Base-by-base conservation (phyloP, 2,888 invertebrate genomes). In the Yponomeuta evonymella region DNA sequence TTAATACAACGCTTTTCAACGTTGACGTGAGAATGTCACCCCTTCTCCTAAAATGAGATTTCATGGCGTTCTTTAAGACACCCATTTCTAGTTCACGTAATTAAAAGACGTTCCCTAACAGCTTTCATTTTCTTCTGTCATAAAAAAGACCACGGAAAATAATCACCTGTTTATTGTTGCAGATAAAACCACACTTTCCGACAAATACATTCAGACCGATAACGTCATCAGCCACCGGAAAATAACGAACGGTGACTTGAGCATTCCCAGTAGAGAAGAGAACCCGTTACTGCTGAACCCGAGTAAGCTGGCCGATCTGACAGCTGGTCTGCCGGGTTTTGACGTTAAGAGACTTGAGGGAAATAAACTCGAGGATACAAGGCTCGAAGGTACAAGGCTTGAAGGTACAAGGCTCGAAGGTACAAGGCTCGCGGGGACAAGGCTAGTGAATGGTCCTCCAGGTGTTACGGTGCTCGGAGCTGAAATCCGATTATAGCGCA, bases 181-280 rank as follows among this genome's bases (percentile, higher is more conserved):
- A 69, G 69, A 69, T 69, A 69, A 69, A 69, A 69, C 58, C n/a
- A 69, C 69, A 29, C 69, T 58, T 10, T 69, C 69, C 1, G 69
- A 69, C 69, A 69, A 69, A n/a, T 69, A 58, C 51, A 69, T 51
- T 15, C 69, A 69, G 36, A 69, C 69, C 29, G 69, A 69, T n/a
- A 58, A 69, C 51, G 30, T 51, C 10, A 36, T 9, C 12, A 11
- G 9, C 29, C 58, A 29, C 58, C 62, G 58, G 12, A 69, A 69
- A 30, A 8, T 30, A 2, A 69, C 58, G 12, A 69, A 69, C 58
- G 58, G 51, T 11, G 12, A 51, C 51, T 23, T 58, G 51, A 23
- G 51, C 33, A 10, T 51, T 23, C 15, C 15, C 5, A 29, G 10
- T 10, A 30, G 23, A 6, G 58, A 51, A 5, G 58, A 51, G 15